Conservation (phyloP, 2,113 vertebrate species). For the Sitta europaea region DNA sequence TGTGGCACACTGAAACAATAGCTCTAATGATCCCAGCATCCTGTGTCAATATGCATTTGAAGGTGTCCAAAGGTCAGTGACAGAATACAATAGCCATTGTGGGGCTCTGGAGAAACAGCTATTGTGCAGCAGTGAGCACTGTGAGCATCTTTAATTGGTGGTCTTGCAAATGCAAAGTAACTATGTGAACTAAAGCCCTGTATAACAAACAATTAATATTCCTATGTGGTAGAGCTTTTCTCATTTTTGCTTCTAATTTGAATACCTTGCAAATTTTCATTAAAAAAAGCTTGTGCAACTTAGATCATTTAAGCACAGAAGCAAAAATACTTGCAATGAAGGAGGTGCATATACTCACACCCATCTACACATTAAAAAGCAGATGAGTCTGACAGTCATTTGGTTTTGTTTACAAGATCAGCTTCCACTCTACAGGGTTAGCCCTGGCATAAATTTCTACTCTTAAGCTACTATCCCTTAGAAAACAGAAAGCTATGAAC, state of each 20-base stretch:
- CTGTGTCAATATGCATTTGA: constrained; percentile 49
- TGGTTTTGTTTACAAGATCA: not conserved
- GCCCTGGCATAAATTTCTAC: not conserved
- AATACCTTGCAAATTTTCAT: constrained; percentile 32
- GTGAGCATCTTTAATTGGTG: constrained; percentile 32
- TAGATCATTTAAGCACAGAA: not conserved
- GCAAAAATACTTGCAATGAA: not conserved
- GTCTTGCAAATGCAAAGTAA: constrained; percentile 50
- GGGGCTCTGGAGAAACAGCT: not conserved
- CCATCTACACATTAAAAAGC: not conserved
- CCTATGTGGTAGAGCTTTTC: constrained; percentile 26
- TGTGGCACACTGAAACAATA: not conserved
- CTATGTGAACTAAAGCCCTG: constrained; percentile 17
- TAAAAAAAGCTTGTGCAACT: not conserved
- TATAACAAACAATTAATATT: constrained; percentile 50
- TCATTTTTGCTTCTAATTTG: constrained; percentile 42
- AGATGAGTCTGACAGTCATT: not conserved
- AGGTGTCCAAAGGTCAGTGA: constrained; percentile 35
- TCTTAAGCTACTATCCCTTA: not conserved
- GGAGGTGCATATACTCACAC: not conserved
- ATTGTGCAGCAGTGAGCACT: constrained; percentile 38
- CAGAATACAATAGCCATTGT: constrained; percentile 13
- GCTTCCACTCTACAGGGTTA: not conserved
- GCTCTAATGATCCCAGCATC: constrained; percentile 18
- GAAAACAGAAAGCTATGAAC: not conserved